These are phyloP conservation scores for Pitta sordida DNA, from an alignment of 2,113 vertebrate genomes.

Conservation along the genomic window DNA sequence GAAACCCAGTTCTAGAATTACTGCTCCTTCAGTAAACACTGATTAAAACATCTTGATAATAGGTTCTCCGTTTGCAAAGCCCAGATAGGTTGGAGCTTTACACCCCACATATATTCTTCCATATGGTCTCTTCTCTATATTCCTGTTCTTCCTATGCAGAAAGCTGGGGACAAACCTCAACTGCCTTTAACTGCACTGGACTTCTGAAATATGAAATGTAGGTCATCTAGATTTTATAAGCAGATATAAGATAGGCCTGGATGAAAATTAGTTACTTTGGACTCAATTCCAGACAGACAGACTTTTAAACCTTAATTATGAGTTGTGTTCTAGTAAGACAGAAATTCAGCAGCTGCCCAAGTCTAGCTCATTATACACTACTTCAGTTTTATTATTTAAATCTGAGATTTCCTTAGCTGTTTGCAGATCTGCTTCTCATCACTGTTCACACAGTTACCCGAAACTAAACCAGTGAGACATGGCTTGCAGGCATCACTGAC, in stretches of 20 bases:
- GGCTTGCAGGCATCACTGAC: not conserved
- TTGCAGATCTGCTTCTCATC: not conserved
- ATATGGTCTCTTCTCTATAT: not conserved
- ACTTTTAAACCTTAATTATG: not conserved
- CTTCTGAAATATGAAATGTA: not conserved
- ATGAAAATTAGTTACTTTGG: not conserved
- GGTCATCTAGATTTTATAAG: not conserved
- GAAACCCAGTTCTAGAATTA: not conserved
- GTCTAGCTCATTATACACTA: not conserved
- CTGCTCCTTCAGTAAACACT: conserved; percentile 33
- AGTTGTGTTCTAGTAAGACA: not conserved
- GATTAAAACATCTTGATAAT: not conserved
- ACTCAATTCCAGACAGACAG: not conserved
- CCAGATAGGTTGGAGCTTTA: not conserved
- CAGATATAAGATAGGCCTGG: not conserved
- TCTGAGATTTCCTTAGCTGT: not conserved
- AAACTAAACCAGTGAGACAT: not conserved
- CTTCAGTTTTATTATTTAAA: not conserved
- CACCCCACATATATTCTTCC: not conserved
- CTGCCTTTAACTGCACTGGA: not conserved
- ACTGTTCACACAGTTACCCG: not conserved
- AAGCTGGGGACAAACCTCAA: not conserved
- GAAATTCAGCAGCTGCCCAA: not conserved
- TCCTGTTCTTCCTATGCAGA: not conserved
- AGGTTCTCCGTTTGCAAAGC: not conserved